phyloP scores from a whole-genome alignment of 2,888 invertebrate species.

The Megalurothrips usitatus region DNA sequence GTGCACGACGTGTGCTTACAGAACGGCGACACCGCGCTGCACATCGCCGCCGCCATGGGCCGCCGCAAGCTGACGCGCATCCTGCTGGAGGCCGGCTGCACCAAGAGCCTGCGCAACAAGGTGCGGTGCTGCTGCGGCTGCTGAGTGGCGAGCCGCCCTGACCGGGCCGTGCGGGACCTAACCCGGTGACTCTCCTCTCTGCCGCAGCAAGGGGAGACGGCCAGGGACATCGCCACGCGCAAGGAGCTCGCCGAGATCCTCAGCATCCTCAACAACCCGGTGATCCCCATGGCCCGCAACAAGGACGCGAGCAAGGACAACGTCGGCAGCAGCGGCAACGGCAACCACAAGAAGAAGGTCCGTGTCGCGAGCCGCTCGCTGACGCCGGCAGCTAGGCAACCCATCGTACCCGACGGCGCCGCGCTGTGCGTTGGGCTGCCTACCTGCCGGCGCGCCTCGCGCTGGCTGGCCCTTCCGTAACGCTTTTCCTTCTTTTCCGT shows the following conservation, averaged over 20 bases:
- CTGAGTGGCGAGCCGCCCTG: no score
- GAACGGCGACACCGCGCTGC: conserved; percentile 91
- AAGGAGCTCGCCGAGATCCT: conserved; percentile 83
- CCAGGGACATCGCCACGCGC: conserved; percentile 80
- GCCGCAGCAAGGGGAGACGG: conserved; percentile 72
- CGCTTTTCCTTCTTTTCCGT: no score
- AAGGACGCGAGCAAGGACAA: conserved; percentile 44
- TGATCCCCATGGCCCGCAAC: conserved; percentile 6
- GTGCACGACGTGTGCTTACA: no score
- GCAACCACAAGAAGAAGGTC: conserved; percentile 36
- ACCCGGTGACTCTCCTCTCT: conserved; percentile 28
- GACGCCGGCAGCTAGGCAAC: not conserved
- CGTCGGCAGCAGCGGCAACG: conserved; percentile 43
- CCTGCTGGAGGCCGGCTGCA: conserved; percentile 80
- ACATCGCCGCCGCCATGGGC: conserved; percentile 92
- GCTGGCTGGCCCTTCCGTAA: no score
- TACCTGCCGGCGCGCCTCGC: not conserved
- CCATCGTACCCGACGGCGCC: conserved; percentile 10
- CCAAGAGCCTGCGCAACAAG: conserved; percentile 66
- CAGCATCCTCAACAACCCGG: conserved; percentile 59
- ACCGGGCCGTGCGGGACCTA: no score
- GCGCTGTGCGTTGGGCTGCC: conserved; percentile 41
- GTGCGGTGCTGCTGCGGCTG: conserved; percentile 41
- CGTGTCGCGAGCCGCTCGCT: not conserved
- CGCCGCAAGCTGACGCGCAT: conserved; percentile 85